Evolutionary conservation across 1,140 invertebrate genomes (phyloP), one percentile per base, ranked within the genome.

Genomic region (Parapsyche elsis): DNA sequence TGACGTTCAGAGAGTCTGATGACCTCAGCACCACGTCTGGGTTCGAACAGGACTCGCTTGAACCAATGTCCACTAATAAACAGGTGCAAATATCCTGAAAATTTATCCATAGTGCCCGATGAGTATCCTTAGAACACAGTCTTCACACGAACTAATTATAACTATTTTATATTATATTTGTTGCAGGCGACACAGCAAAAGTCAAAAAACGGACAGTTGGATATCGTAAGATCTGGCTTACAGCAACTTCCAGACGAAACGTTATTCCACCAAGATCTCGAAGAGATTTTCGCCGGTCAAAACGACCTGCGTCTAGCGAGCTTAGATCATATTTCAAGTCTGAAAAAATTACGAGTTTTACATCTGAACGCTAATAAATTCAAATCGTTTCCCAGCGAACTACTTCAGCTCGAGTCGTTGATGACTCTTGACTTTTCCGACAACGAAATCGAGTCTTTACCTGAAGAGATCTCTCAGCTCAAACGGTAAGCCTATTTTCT

Each of bases 351-450:
- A 19, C 87, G 90, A 67, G 87, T 90, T 24, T 85, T 94, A 46
- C 90, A 90, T 76, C 86, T 94, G 84, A 87, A 91, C 23, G 87
- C 88, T 38, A 93, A 93, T 83, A 87, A 89, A 61, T 89, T 94
- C 38, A 86, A 87, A 45, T 84, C 86, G 5, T 85, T 94, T 76
- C 93, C 93, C 0, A 84, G 85, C 10, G 91, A 92, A 81, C 86
- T 93, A 45, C 87, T 93, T 82, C 86, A 89, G 61, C 86, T 94
- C 24, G 86, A 86, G 0, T 85, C 89, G 0, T 85, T 94, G 59
- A 91, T 90, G n/a, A 89, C 90, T 53, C 89, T 94, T 64, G 92
- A 94, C 86, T 86, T 94, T n/a, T 92, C 92, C 44, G 91, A 93
- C 85, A 94, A 94, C 84, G 89, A 89, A 81, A 90, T 94, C 49